These are phyloP conservation scores for Drosophila repletoides DNA, from an alignment of 1,140 invertebrate species.

Conservation along the genomic window DNA sequence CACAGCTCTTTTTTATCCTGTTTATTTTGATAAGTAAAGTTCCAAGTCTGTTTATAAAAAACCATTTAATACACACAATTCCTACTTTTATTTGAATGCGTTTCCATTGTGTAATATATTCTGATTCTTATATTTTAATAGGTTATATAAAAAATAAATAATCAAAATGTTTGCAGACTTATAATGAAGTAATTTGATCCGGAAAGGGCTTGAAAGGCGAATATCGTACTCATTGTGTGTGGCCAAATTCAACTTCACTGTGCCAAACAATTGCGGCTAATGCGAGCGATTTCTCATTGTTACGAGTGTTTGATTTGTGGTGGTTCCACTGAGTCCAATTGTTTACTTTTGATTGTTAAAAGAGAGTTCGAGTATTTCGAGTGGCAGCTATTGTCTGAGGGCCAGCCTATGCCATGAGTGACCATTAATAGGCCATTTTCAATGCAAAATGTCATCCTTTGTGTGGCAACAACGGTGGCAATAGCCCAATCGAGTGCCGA, in stretches of 20 bases:
- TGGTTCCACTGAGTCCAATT: constrained; percentile 52
- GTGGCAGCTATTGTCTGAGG: constrained; percentile 46
- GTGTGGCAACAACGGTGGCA: constrained; percentile 52
- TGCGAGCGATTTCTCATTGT: constrained; percentile 67
- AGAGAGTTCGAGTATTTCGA: constrained; percentile 45
- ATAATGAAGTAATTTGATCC: too few species aligned
- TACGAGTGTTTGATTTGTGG: constrained; percentile 70
- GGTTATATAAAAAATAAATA: too few species aligned
- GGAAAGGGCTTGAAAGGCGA: background rate
- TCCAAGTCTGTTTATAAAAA: too few species aligned
- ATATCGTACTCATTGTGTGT: constrained; percentile 47
- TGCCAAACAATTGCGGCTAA: constrained; percentile 70
- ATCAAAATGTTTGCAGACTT: too few species aligned
- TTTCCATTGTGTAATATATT: too few species aligned
- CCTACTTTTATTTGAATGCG: too few species aligned
- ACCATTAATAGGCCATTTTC: constrained; percentile 70
- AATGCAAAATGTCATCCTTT: constrained; percentile 62
- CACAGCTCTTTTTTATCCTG: too few species aligned
- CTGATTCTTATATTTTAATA: too few species aligned
- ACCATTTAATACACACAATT: too few species aligned
- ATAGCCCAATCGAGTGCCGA: constrained; percentile 25
- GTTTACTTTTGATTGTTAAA: constrained; percentile 53
- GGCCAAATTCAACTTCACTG: constrained; percentile 37
- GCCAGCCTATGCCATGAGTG: constrained; percentile 40
- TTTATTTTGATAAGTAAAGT: too few species aligned